Base-by-base conservation (phyloP, 1,140 invertebrate genomes). In the Drosophila rufa region DNA sequence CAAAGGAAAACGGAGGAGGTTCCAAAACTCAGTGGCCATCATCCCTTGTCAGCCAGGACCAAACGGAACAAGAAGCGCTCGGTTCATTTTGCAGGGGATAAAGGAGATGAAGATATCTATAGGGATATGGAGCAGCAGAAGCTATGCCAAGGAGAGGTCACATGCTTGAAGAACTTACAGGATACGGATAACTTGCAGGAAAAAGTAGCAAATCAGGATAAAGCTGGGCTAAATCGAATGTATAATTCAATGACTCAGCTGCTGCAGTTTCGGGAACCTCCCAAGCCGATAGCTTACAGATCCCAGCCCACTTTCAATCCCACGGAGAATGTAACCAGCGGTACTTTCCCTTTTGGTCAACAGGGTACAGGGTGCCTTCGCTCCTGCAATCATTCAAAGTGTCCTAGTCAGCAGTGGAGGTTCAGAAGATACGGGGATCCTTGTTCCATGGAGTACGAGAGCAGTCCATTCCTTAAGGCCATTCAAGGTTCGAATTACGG, bases 401-500 rank as follows among this genome's bases (percentile, higher is more conserved):
- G 27, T 30, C 27, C 27, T 30, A 30, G 27, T 7, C 27, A 30
- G 5, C 22, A 47, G 4, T 19, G 15, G 4, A 36, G 30, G 19
- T 8, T 19, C 6, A 47, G n/a, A 22, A 71, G 15, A 14, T 36
- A 8, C 14, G n/a, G 33, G 40, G 61, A 73, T 66, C 62, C 69
- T 3, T 51, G 62, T 3, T 43, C 12, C 17, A 22, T 43, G 0
- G 51, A 58, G 5, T 73, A 51, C n/a, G 19, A 66, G 22, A 73
- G 51, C 30, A 17, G 38, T 19, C 62, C 69, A 4, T 58, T 58
- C n/a, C 57, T 14, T 2, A 40, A 67, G 8, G 53, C 64, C 1
- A 12, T 73, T 2, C n/a, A 45, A 14, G 27, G 55, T 22, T 22
- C 40, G 1, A 42, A 3, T 12, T 36, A 42, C 3, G 25, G 5